A percentile compares a stretch with the other conserved stretches of the same genome.
phyloP scores from a whole-genome alignment of 2,888 invertebrate genomes.

The Lasioglossum lativentre region DNA sequence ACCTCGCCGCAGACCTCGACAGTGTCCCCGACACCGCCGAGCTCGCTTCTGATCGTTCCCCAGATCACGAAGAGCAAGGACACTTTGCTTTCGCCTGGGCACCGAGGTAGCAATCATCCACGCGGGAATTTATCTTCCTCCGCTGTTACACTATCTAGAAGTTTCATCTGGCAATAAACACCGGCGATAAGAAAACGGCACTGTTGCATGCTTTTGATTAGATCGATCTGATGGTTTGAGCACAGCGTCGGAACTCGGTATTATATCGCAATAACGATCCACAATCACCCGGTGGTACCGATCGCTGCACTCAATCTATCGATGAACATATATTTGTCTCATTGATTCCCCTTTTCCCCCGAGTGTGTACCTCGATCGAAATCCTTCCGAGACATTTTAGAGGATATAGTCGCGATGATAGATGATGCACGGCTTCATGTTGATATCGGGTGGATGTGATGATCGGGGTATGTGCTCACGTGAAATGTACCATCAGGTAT shows the following conservation, averaged over 20 bases:
- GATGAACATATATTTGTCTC: slow-evolving; percentile 1
- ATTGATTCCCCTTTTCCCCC: not conserved
- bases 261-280: not conserved
- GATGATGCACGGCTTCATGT: slow-evolving; percentile 19
- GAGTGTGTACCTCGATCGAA: not conserved
- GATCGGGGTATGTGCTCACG: slow-evolving; percentile 23
- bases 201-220: slow-evolving; percentile 46
- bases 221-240: slow-evolving; percentile 15
- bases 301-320: slow-evolving; percentile 30
- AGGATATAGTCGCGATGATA: not conserved
- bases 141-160: slow-evolving; percentile 90
- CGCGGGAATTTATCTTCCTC: slow-evolving; percentile 77
- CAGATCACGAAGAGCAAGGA: slow-evolving; percentile 84
- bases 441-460: slow-evolving; percentile 4
- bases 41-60: slow-evolving; percentile 84
- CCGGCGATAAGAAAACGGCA: slow-evolving; percentile 27
- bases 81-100: slow-evolving; percentile 83
- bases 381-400: not conserved
- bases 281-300: not conserved
- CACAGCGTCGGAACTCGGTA: not conserved
- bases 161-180: slow-evolving; percentile 50
- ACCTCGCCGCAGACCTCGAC: slow-evolving; percentile 83
- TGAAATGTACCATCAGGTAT: slow-evolving; percentile 85
- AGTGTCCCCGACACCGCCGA: slow-evolving; percentile 83
- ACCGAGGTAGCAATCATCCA: slow-evolving; percentile 79